phyloP scores from a whole-genome alignment of 2,888 invertebrate genomes.

The Lithophane ornitopus region DNA sequence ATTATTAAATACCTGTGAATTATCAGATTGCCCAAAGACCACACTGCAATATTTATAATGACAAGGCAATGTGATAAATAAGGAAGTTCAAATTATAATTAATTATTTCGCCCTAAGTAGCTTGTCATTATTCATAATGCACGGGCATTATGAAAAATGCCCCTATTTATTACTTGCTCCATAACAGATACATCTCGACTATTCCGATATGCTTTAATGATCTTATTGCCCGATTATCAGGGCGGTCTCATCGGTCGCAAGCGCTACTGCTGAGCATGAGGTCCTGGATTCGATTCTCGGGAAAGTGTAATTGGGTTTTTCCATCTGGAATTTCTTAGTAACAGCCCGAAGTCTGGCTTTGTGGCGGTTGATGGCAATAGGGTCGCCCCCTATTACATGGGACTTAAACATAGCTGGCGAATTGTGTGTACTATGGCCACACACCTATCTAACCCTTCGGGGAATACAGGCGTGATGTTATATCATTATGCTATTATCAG shows the following conservation, averaged over 20 bases:
- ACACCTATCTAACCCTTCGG: neutral
- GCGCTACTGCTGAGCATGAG: neutral
- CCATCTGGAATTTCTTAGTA: no score
- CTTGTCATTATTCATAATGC: no score
- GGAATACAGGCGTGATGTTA: neutral
- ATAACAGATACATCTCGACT: constrained; percentile 60
- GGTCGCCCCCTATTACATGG: neutral
- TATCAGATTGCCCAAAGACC: no score
- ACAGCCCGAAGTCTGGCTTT: neutral
- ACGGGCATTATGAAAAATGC: no score
- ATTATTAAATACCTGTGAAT: no score
- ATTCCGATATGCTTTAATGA: constrained; percentile 43
- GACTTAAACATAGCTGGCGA: neutral
- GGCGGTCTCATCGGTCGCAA: constrained; percentile 10
- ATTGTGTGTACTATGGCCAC: no score
- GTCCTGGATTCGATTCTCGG: neutral
- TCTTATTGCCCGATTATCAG: constrained; percentile 44
- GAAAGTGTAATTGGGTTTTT: neutral
- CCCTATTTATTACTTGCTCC: no score
- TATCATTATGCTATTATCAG: constrained; percentile 9
- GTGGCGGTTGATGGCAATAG: neutral
- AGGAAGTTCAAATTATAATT: no score
- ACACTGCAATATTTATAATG: no score
- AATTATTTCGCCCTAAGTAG: no score
- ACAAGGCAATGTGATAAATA: no score